A percentile compares a stretch with the other conserved stretches of the same genome.
Conservation (phyloP, 1,140 invertebrate species). For the Drosophila truncata region DNA sequence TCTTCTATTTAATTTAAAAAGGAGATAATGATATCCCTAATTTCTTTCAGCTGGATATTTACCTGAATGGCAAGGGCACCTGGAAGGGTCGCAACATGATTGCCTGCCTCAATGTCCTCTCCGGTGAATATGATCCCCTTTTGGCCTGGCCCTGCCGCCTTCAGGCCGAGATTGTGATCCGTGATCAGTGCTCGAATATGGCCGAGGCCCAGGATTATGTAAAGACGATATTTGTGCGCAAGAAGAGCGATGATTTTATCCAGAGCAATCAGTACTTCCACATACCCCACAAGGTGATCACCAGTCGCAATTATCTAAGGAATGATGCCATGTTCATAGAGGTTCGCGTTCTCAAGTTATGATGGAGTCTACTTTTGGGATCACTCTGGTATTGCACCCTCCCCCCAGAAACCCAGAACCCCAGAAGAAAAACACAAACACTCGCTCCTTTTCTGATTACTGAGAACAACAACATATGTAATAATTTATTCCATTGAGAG, state of each 20-base stretch:
- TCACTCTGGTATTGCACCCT: background rate
- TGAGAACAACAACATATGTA: slow-evolving; percentile 7
- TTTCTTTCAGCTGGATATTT: slow-evolving; percentile 87
- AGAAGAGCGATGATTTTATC: slow-evolving; percentile 86
- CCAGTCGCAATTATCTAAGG: slow-evolving; percentile 88
- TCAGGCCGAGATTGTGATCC: slow-evolving; percentile 87
- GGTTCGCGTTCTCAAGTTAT: slow-evolving; percentile 86
- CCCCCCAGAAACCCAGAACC: background rate
- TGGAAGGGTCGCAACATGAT: slow-evolving; percentile 90
- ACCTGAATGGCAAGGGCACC: slow-evolving; percentile 90
- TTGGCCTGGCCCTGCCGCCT: slow-evolving; percentile 90
- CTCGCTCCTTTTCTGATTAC: background rate
- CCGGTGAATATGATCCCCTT: slow-evolving; percentile 89
- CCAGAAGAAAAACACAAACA: background rate
- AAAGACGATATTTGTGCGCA: slow-evolving; percentile 84
- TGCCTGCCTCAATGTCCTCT: slow-evolving; percentile 88
- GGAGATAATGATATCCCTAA: background rate
- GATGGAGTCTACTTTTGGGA: background rate
- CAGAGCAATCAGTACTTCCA: slow-evolving; percentile 90
- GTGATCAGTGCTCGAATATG: slow-evolving; percentile 87
- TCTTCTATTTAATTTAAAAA: no score
- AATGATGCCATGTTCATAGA: slow-evolving; percentile 89
- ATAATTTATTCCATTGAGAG: slow-evolving; percentile 44
- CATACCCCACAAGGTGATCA: slow-evolving; percentile 89
- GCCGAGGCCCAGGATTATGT: slow-evolving; percentile 86